Base-by-base conservation (phyloP, 2,888 invertebrate species). In the Ophraella communa region DNA sequence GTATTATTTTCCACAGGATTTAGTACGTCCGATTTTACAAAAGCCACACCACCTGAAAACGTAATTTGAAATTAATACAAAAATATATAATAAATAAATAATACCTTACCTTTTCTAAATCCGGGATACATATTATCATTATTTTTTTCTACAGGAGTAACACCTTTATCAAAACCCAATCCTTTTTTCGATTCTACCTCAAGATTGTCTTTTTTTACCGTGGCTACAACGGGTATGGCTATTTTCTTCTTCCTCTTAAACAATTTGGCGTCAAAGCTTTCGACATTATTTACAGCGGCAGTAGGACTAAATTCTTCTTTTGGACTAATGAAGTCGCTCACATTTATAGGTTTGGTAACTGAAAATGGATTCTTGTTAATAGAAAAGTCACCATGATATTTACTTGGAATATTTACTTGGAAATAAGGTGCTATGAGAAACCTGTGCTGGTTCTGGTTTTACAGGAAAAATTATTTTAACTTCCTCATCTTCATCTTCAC, bases 221-320 rank as follows among this genome's bases (percentile, higher is more conserved):
- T 76, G 60, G 76, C 80, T 75, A 77, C 81, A 77, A 79, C 83
- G 80, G 69, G 84, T 23, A 87, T 83, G 10, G 85, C 86, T 59
- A 87, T 85, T 57, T 86, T 80, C 64, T 83, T 81, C 72, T 87
- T 87, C 53, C 87, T 78, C 74, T 86, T 84, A 73, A 86, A 87
- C 10, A 82, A 84, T 76, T 86, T 86, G 7, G 77, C 75, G 68
- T 81, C 81, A 53, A 82, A 76, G 57, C 64, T 67, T 10, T 59
- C 59, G 8, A 33, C 54, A 21, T 54, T 61, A n/a, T 35, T 35
- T 66, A 68, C 66, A 30, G 67, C 21, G 52, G 60, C 53, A 20
- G 60, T 60, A 17, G 17, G 20, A 35, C 67, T 60, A 24, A 59
- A 42, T 42, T 62, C 49, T 39, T 60, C 23, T 47, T 64, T 52